Conservation (phyloP, 2,888 invertebrate genomes). For the Leucophenga montana region DNA sequence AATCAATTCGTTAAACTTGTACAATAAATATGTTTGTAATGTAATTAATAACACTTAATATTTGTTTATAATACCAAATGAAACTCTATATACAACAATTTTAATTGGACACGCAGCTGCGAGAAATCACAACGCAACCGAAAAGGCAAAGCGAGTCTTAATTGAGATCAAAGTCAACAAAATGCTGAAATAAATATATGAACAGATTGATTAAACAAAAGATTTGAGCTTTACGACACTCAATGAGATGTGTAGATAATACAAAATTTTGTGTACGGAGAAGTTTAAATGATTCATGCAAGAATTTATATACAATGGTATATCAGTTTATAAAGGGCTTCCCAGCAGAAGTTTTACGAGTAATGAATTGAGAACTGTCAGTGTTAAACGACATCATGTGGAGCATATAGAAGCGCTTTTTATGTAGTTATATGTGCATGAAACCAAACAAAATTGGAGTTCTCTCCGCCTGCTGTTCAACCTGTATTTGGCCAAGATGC, state of each 20-base stretch:
- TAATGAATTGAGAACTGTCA: too few relatives aligned
- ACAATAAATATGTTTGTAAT: too few relatives aligned
- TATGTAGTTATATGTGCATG: background rate
- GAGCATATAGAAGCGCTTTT: too few relatives aligned
- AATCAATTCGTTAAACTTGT: background rate
- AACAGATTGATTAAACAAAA: slow-evolving; percentile 35
- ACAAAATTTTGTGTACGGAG: background rate
- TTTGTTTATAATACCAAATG: slow-evolving; percentile 36
- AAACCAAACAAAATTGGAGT: background rate
- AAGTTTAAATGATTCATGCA: background rate
- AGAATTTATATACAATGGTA: too few relatives aligned
- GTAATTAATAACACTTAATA: too few relatives aligned
- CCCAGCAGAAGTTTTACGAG: too few relatives aligned
- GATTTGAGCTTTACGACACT: slow-evolving; percentile 32
- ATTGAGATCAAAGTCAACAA: slow-evolving; percentile 5
- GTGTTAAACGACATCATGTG: too few relatives aligned
- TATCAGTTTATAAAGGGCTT: too few relatives aligned
- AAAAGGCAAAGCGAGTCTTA: slow-evolving; percentile 51
- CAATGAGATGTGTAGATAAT: background rate
- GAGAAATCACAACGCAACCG: slow-evolving; percentile 25
- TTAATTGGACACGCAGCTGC: slow-evolving; percentile 51
- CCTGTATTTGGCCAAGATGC: too few relatives aligned
- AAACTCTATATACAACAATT: slow-evolving; percentile 59
- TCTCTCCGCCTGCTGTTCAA: too few relatives aligned
- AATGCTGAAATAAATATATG: background rate